A percentile compares a stretch with the other conserved stretches of the same genome.
Evolutionary conservation across 2,888 invertebrate genomes (phyloP).

Genomic region (Diplolepis rosae): DNA sequence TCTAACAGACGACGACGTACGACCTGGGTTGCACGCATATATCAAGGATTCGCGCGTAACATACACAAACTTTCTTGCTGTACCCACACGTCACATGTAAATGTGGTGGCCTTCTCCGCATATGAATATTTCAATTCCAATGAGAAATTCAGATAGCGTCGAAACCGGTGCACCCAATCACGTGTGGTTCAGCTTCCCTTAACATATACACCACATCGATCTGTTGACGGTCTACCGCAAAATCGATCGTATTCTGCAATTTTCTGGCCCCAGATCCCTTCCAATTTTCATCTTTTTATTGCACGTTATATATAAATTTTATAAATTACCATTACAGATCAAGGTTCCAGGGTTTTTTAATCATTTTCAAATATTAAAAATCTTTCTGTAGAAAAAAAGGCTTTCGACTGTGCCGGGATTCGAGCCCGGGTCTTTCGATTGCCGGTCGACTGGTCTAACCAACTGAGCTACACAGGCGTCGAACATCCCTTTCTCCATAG

Average conservation of each 20-base stretch:
- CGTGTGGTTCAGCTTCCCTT: constrained; percentile 35
- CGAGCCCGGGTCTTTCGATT: no score
- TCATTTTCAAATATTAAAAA: no score
- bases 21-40: constrained; percentile 34
- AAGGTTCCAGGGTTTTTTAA: no score
- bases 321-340: no score
- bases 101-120: constrained; percentile 45
- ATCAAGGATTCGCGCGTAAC: constrained; percentile 8
- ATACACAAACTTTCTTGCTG: constrained; percentile 12
- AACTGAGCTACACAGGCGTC: no score
- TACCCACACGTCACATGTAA: constrained; percentile 16
- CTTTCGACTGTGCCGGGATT: no score
- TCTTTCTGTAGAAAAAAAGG: no score
- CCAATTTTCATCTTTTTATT: not conserved
- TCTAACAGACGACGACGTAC: constrained; percentile 50
- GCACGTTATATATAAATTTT: not conserved
- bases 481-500: no score
- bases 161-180: constrained; percentile 57
- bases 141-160: constrained; percentile 60
- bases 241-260: constrained; percentile 56
- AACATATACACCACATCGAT: constrained; percentile 42
- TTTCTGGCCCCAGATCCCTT: constrained; percentile 32
- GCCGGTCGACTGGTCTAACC: no score
- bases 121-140: constrained; percentile 69
- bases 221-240: constrained; percentile 55